These are phyloP conservation scores for Agapornis roseicollis DNA, from an alignment of 2,113 vertebrate species.

Conservation along the genomic window DNA sequence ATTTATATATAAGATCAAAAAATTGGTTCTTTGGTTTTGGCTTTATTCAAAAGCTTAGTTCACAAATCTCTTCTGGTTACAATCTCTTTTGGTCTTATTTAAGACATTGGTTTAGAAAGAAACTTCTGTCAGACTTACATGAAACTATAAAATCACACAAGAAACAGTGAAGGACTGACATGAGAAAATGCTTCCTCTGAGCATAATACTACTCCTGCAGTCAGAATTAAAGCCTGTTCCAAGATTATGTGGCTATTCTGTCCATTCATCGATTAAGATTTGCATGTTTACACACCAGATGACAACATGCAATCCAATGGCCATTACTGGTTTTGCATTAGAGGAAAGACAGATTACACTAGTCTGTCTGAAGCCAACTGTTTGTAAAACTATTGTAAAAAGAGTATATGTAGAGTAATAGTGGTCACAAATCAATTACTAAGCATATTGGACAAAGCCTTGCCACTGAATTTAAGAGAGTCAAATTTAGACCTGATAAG, in stretches of 20 bases:
- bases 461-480: background rate
- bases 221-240: background rate
- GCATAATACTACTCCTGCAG: background rate
- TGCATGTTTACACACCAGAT: background rate
- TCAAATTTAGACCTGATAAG: constrained; percentile 1
- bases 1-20: background rate
- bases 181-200: background rate
- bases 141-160: background rate
- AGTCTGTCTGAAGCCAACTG: background rate
- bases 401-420: background rate
- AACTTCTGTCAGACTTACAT: background rate
- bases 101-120: background rate
- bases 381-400: background rate
- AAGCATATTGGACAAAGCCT: background rate
- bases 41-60: background rate
- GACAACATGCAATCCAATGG: background rate
- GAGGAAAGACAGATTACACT: background rate
- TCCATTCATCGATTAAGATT: background rate
- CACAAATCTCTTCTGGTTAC: background rate
- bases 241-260: background rate
- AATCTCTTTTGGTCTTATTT: background rate
- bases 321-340: background rate
- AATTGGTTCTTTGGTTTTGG: background rate
- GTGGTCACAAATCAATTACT: background rate
- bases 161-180: background rate